phyloP scores from a whole-genome alignment of 1,140 invertebrate genomes.

The Nasonia longicornis region DNA sequence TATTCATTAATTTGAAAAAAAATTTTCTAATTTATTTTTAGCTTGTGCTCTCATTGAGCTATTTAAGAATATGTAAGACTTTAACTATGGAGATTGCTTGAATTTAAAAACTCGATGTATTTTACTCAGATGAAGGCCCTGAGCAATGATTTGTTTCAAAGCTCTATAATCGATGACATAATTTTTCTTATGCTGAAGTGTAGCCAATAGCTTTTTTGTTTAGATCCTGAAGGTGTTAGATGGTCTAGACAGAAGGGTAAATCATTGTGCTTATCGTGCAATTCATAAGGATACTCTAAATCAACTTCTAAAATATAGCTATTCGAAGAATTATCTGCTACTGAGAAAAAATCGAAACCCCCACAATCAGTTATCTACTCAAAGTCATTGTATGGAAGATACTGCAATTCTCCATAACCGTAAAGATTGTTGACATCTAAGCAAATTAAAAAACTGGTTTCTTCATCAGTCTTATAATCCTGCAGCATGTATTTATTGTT shows the following conservation, averaged over 20 bases:
- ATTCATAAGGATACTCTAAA: conserved; percentile 52
- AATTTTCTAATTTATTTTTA: conserved; percentile 68
- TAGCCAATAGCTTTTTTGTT: too few relatives aligned
- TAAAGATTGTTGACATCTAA: too few relatives aligned
- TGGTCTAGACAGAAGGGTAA: too few relatives aligned
- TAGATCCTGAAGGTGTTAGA: too few relatives aligned
- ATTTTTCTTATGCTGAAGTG: too few relatives aligned
- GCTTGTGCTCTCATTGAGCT: conserved; percentile 52
- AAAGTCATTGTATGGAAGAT: too few relatives aligned
- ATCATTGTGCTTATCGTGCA: conserved; percentile 59
- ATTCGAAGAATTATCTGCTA: conserved; percentile 56
- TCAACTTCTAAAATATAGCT: conserved; percentile 70
- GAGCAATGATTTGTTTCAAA: conserved; percentile 56
- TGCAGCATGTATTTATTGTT: too few relatives aligned
- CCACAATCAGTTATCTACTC: too few relatives aligned
- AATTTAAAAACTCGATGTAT: conserved; percentile 70
- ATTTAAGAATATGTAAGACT: conserved; percentile 62
- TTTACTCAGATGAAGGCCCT: conserved; percentile 66
- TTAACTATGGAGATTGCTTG: conserved; percentile 67
- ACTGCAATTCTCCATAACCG: too few relatives aligned
- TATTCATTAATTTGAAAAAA: conserved; percentile 54
- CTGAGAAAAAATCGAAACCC: neutral
- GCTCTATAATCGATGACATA: conserved; percentile 60
- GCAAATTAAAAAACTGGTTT: too few relatives aligned
- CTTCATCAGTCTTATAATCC: too few relatives aligned